Conservation (phyloP, 2,888 invertebrate genomes). For the Drosophila algonquin region DNA sequence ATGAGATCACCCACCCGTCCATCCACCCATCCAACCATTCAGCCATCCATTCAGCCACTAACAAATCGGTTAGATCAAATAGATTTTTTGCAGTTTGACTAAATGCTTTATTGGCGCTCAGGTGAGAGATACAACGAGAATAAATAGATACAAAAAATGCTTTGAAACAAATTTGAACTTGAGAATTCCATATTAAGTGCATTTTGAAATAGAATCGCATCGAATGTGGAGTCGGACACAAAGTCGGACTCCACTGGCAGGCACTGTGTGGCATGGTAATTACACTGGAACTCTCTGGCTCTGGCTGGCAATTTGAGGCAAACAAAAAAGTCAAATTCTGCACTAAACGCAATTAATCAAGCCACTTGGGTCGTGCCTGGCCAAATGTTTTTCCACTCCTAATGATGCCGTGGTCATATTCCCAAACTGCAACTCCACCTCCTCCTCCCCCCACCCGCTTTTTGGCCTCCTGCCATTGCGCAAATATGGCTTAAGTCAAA, state of each 20-base stretch:
- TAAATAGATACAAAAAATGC: slow-evolving; percentile 29
- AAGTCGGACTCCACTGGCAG: slow-evolving; percentile 3
- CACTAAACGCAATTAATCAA: slow-evolving; percentile 74
- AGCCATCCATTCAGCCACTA: background rate
- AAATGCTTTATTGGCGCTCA: slow-evolving; percentile 44
- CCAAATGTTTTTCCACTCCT: slow-evolving; percentile 73
- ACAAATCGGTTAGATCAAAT: slow-evolving; percentile 67
- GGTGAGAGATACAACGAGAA: background rate
- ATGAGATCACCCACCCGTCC: slow-evolving; percentile 66
- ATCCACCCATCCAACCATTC: background rate
- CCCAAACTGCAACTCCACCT: background rate
- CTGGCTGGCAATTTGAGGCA: slow-evolving; percentile 65
- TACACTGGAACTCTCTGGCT: slow-evolving; percentile 45
- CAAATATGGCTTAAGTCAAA: slow-evolving; percentile 74
- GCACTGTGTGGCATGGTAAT: slow-evolving; percentile 69
- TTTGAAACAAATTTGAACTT: slow-evolving; percentile 69
- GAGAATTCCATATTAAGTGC: slow-evolving; percentile 77
- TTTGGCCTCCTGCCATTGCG: slow-evolving; percentile 46
- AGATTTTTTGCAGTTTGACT: slow-evolving; percentile 45
- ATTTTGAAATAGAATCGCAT: slow-evolving; percentile 64
- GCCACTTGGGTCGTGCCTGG: slow-evolving; percentile 73
- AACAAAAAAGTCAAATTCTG: slow-evolving; percentile 78
- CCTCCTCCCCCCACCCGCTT: background rate
- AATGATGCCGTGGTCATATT: slow-evolving; percentile 68
- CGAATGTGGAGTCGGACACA: slow-evolving; percentile 30